Percentiles rank a stretch among this genome's conserved stretches.
Evolutionary conservation across 1,140 invertebrate species (phyloP).

Genomic region (Metaphire vulgaris): DNA sequence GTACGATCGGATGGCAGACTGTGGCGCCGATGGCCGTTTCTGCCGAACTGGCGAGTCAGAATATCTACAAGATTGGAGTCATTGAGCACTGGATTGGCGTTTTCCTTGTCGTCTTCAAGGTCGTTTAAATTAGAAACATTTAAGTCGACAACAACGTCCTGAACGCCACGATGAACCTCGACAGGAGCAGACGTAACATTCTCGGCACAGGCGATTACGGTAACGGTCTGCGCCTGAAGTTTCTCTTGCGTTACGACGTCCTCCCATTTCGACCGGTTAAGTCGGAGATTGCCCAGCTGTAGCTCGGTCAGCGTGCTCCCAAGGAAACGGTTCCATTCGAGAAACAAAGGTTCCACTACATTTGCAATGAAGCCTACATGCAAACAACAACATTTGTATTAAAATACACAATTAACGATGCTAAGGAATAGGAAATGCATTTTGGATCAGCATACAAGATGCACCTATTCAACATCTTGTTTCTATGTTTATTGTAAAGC

Average conservation of each 20-base stretch:
- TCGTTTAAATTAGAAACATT: too few relatives aligned
- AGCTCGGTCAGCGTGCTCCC: conserved; percentile 63
- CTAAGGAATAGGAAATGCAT: too few relatives aligned
- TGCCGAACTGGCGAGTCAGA: background rate
- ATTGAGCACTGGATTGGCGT: background rate
- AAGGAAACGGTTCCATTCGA: conserved; percentile 75
- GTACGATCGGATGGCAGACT: conserved; percentile 13
- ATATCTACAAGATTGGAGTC: background rate
- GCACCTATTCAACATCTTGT: too few relatives aligned
- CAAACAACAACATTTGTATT: too few relatives aligned
- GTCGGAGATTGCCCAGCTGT: conserved; percentile 65
- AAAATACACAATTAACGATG: too few relatives aligned
- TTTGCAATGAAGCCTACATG: conserved; percentile 76
- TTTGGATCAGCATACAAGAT: too few relatives aligned
- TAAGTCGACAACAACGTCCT: background rate
- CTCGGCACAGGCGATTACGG: background rate
- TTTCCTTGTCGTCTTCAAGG: background rate
- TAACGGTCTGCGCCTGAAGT: conserved; percentile 11
- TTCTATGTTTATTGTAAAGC: too few relatives aligned
- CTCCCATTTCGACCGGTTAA: conserved; percentile 71
- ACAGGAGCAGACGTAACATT: background rate
- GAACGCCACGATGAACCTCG: background rate
- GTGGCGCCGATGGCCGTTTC: conserved; percentile 19
- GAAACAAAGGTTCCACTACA: conserved; percentile 73
- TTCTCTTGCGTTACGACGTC: conserved; percentile 31